Percentiles rank a stretch among this genome's conserved stretches.
Evolutionary conservation across 2,797 vertebrate genomes (phyloP).

Genomic region (Galagoides demidoff): DNA sequence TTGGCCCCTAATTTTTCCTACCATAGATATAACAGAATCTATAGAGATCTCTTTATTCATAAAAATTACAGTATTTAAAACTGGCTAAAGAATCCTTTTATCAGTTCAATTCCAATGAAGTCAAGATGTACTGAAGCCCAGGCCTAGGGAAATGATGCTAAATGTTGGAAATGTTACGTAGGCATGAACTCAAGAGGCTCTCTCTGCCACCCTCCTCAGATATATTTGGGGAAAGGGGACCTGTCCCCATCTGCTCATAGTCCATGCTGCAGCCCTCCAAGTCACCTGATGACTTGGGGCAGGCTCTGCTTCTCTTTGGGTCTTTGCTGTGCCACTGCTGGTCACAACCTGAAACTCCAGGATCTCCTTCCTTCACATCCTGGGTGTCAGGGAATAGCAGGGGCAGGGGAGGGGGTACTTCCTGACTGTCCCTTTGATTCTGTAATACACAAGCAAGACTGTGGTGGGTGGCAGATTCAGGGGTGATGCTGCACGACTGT

Average conservation of each 20-base stretch:
- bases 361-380: not conserved
- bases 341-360: not conserved
- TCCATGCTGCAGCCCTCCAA: not conserved
- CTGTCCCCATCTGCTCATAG: not conserved
- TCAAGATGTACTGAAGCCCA: not conserved
- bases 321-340: not conserved
- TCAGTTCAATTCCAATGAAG: constrained; percentile 22
- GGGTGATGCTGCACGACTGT: not conserved
- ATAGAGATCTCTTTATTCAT: not conserved
- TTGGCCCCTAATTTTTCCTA: not conserved
- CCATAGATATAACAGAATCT: not conserved
- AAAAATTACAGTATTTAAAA: constrained; percentile 38
- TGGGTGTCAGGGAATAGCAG: not conserved
- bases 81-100: constrained; percentile 23
- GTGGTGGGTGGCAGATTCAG: not conserved
- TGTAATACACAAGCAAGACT: not conserved
- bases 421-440: not conserved
- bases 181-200: not conserved
- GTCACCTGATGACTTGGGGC: not conserved
- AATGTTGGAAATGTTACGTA: not conserved
- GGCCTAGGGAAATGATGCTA: not conserved
- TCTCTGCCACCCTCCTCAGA: not conserved
- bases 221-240: not conserved
- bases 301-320: not conserved
- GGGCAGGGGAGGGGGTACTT: not conserved